Percentiles rank a stretch among this genome's conserved stretches.
Conservation (phyloP, 1,140 invertebrate genomes). For the Cotesia typhae region DNA sequence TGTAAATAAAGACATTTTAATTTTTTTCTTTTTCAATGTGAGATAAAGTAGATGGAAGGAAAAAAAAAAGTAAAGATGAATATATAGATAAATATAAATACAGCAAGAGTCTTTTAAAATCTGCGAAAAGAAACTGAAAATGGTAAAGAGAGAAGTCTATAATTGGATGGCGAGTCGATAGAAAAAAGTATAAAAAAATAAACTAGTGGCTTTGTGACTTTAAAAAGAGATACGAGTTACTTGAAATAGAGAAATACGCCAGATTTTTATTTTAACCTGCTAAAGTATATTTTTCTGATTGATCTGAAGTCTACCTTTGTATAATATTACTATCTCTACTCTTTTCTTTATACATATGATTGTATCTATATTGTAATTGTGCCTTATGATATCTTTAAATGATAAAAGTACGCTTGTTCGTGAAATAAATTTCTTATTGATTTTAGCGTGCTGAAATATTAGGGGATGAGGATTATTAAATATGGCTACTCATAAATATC, state of each 20-base stretch:
- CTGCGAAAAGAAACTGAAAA: conserved; percentile 5
- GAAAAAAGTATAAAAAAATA: background rate
- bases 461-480: conserved; percentile 15
- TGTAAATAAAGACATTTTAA: too few relatives aligned
- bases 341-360: too few relatives aligned
- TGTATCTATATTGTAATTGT: too few relatives aligned
- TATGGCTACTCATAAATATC: conserved; percentile 24
- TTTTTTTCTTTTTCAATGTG: too few relatives aligned
- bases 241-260: conserved; percentile 5
- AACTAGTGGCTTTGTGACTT: background rate
- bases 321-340: background rate
- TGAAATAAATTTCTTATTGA: conserved; percentile 10
- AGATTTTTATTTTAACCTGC: conserved; percentile 10
- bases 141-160: conserved; percentile 9
- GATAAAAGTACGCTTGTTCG: background rate
- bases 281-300: conserved; percentile 3
- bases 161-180: conserved; percentile 17
- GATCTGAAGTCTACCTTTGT: background rate
- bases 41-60: background rate
- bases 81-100: background rate
- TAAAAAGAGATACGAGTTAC: background rate
- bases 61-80: background rate
- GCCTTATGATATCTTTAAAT: too few relatives aligned
- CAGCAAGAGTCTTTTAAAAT: background rate
- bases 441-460: background rate